Base-by-base conservation (phyloP, 2,888 invertebrate genomes). In the Lissocephala sabroskyi region DNA sequence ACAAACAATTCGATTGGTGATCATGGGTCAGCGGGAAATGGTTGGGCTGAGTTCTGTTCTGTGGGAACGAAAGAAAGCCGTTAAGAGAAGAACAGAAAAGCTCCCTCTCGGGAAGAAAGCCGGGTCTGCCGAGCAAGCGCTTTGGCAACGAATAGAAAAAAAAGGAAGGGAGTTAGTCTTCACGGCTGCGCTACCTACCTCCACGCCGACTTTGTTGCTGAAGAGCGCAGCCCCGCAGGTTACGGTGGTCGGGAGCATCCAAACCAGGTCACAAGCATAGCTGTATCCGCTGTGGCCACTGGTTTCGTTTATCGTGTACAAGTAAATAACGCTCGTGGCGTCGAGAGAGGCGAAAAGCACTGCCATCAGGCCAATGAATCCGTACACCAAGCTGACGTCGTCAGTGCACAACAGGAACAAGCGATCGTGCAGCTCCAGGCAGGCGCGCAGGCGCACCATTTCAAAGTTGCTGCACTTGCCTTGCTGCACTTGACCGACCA, bases 301-400 rank as follows among this genome's bases (percentile, higher is more conserved):
- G 11, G 43, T 45, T 2, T 42, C 18, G 1, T 11, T 16, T 9
- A 74, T 51, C 40, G 57, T 49, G 0, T 50, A 33, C 4, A 59
- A 39, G 44, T 74, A 75, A 1, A 75, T 32, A 6, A 66, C 56
- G 1, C 59, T 60, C 0, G 65, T 60, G 0, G 60, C 49, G 33
- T 78, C 77, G 30, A 77, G 32, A 1, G 61, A 73, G 16, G 57
- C 54, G 10, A 65, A 66, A 9, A 68, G 18, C 19, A 63, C 44
- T 3, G 64, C 58, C 0, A 74, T 30, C 39, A 70, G 46, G 19
- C 62, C 53, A 7, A 56, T 59, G n/a, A 79, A 60, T 2, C 80
- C 80, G 30, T 79, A 79, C 0, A 70, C 57, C 2, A 59, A 17
- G 41, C 75, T 77, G 0, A 80, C 62, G 16, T 76, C 61, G 43